Base-by-base conservation (phyloP, 2,113 vertebrate species). In the Camelus dromedarius region DNA sequence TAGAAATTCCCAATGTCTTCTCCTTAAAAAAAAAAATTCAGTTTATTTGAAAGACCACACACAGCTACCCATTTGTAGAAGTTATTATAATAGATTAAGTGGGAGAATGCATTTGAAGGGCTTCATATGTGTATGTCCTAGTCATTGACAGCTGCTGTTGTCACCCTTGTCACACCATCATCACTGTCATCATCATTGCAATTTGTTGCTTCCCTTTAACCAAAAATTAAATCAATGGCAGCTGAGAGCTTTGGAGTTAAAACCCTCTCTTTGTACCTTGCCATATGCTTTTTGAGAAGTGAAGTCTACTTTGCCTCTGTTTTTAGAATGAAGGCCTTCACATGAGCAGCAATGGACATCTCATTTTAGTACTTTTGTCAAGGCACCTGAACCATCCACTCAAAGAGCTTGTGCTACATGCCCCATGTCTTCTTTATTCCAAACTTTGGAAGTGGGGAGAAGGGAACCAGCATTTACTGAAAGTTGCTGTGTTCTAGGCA, bases 21-120 rank as follows among this genome's bases (percentile, higher is more conserved):
- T 87, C 38, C 35, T 88, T 60, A n/a, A 89, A 80, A 91, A 75
- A 35, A 56, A 38, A 6, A 16, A 9, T 42, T 83, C 35, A 86
- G n/a, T 38, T 86, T 79, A 30, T 83, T 95, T 94, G 79, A 67
- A 87, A 89, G 90, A 77, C 46, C 89, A 91, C 52, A 92, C 67
- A 58, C 18, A 90, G 52, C 35, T 56, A 46, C 32, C 26, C 28
- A 30, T 73, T 70, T 75, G 76, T 58, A 70, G 54, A 94, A 77
- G 46, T 32, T 85, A 28, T 26, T 85, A 32, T 22, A 64, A n/a
- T 54, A 64, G 38, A 67, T 79, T 28, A 56, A 60, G 56, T 46
- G 32, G 64, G 35, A 87, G 46, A 81, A 46, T 28, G 72, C n/a
- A 20, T 38, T 50, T 50, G 60, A 64, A 94, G 32, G 22, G 12